phyloP scores from a whole-genome alignment of 2,113 vertebrate genomes.

The Gnathonemus echidnorhynchus region DNA sequence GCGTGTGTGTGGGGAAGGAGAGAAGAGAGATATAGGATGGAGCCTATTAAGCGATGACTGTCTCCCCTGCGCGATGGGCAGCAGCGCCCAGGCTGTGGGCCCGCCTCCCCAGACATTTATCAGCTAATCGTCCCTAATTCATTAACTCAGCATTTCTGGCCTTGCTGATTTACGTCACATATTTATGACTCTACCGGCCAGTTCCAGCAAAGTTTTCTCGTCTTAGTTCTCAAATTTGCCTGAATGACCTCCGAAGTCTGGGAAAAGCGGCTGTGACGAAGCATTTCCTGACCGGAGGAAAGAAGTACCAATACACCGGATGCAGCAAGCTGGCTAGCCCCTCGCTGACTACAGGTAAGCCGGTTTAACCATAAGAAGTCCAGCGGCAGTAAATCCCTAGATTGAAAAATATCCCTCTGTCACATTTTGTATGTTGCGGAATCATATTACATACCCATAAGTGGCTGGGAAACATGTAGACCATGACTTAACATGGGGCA shows the following conservation, averaged over 20 bases:
- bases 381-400: not conserved
- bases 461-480: not conserved
- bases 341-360: not conserved
- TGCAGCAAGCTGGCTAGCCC: not conserved
- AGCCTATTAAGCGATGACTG: slow-evolving; percentile 11
- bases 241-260: not conserved
- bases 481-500: not conserved
- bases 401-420: not conserved
- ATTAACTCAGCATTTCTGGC: slow-evolving; percentile 2
- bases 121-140: not conserved
- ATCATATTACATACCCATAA: not conserved
- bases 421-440: not conserved
- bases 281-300: not conserved
- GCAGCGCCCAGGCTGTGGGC: not conserved
- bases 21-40: slow-evolving; percentile 3
- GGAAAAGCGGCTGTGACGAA: not conserved
- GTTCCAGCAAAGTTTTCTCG: not conserved
- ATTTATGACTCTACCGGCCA: not conserved
- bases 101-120: not conserved
- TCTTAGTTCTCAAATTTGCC: not conserved
- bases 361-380: not conserved
- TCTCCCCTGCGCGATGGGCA: not conserved
- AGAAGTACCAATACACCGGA: not conserved
- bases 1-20: not conserved
- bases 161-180: not conserved